Evolutionary conservation across 1,140 invertebrate genomes (phyloP), one percentile per base, ranked within the genome.

Genomic region (Plutomurus gul): DNA sequence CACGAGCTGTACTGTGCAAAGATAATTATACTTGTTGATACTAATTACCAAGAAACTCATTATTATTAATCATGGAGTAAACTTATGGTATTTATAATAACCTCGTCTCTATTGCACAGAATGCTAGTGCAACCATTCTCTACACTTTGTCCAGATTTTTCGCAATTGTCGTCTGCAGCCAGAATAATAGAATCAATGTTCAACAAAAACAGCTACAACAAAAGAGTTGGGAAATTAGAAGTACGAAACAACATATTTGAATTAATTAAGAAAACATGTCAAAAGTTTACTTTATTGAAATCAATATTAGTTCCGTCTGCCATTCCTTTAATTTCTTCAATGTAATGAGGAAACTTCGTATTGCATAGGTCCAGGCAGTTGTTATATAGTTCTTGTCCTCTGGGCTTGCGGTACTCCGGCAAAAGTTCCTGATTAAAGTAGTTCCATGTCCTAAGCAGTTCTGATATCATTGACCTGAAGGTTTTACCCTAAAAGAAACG

Each of bases 251-350:
- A 18, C 6, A 1, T 11, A 46, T 46, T 46, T n/a, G 39, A 43
- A 43, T 13, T 43, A 11, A 56, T 27, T 51, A 27, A 56, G 10
- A 27, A 6, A 51, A 51, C 20, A 51, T 51, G 7, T 51, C 20
- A 43, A 43, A 56, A 56, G 51, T 56, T 56, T 87, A 93, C 93
- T 88, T 93, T 92, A 83, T 94, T 87, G 85, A 95, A 96, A 1
- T 94, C 92, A 8, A 95, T 91, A 79, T 91, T 88, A 8, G 94
- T 91, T 3, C 94, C 94, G 85, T 95, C 92, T n/a, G 94, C 93
- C 3, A 92, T 91, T 37, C 94, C 94, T 86, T 94, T 89, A 18
- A 96, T 87, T 86, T 96, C 94, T 43, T 90, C 88, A 0, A 95
- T 86, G 84, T 96, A 96, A 77, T 94, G 92, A 0, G 94, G 94